These are phyloP conservation scores for Temnothorax rugatulus DNA, from an alignment of 2,888 invertebrate genomes.

Conservation along the genomic window DNA sequence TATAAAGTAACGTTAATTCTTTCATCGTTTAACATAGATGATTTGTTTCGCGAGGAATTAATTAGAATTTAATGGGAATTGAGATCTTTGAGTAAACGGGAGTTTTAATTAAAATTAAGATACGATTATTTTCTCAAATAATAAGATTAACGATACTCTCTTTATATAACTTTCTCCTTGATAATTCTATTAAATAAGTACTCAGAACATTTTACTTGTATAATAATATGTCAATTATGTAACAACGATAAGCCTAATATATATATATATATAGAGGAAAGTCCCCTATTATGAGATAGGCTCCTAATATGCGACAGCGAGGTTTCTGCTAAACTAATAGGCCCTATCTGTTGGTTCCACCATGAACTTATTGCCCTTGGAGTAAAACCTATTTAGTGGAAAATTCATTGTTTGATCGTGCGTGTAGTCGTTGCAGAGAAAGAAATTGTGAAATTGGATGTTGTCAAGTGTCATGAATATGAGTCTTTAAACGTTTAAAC, in stretches of 20 bases:
- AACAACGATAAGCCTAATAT: background rate
- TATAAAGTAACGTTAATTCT: background rate
- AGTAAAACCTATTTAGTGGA: no score
- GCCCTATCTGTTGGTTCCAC: no score
- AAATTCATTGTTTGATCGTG: no score
- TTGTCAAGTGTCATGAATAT: no score
- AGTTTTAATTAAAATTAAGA: slow-evolving; percentile 19
- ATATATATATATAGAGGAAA: no score
- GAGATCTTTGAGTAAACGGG: background rate
- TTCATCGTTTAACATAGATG: slow-evolving; percentile 13
- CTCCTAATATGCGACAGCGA: no score
- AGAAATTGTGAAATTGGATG: no score
- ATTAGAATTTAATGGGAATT: slow-evolving; percentile 23
- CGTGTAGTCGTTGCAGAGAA: no score
- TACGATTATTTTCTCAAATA: background rate
- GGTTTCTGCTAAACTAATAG: no score
- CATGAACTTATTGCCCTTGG: no score
- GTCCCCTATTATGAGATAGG: no score
- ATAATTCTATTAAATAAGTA: slow-evolving; percentile 1
- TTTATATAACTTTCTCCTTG: background rate
- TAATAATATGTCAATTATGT: background rate
- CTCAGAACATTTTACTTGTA: background rate
- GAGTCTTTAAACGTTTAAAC: no score
- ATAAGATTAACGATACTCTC: slow-evolving; percentile 10
- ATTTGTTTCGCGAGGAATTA: slow-evolving; percentile 10